Evolutionary conservation across 1,140 invertebrate genomes (phyloP).

Genomic region (Littorina saxatilis): DNA sequence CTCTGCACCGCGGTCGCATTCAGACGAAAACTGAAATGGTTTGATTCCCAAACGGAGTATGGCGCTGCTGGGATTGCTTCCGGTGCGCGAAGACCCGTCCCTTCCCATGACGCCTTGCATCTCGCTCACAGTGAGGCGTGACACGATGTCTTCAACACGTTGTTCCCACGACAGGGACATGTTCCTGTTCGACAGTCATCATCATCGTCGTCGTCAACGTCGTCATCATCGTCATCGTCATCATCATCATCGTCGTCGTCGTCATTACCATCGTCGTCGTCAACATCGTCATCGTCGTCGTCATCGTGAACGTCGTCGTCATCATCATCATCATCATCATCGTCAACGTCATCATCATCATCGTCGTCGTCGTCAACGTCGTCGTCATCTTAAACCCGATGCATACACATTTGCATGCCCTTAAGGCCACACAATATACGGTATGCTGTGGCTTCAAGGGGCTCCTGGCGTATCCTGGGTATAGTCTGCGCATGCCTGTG

Average conservation of each 20-base stretch:
- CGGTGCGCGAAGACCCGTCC: conserved; percentile 58
- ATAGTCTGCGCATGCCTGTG: too few species aligned
- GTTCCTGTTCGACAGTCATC: conserved; percentile 54
- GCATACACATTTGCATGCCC: too few species aligned
- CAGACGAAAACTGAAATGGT: conserved; percentile 70
- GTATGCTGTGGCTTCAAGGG: too few species aligned
- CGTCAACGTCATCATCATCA: not conserved
- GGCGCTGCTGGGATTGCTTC: conserved; percentile 60
- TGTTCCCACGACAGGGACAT: conserved; percentile 61
- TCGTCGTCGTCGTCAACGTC: not conserved
- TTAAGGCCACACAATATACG: too few species aligned
- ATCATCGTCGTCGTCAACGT: not conserved
- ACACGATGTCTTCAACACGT: conserved; percentile 69
- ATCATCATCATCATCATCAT: not conserved
- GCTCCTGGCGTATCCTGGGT: too few species aligned
- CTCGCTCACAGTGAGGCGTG: conserved; percentile 62
- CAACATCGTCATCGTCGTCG: too few species aligned
- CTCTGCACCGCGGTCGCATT: conserved; percentile 69
- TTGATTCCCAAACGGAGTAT: conserved; percentile 65
- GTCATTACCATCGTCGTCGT: too few species aligned
- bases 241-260: too few species aligned
- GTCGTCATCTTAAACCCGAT: not conserved
- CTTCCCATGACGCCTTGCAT: conserved; percentile 65
- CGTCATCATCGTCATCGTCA: too few species aligned
- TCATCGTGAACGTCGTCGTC: too few species aligned